phyloP scores from a whole-genome alignment of 92 coral and sea anemone species.

The Bergia sp. region DNA sequence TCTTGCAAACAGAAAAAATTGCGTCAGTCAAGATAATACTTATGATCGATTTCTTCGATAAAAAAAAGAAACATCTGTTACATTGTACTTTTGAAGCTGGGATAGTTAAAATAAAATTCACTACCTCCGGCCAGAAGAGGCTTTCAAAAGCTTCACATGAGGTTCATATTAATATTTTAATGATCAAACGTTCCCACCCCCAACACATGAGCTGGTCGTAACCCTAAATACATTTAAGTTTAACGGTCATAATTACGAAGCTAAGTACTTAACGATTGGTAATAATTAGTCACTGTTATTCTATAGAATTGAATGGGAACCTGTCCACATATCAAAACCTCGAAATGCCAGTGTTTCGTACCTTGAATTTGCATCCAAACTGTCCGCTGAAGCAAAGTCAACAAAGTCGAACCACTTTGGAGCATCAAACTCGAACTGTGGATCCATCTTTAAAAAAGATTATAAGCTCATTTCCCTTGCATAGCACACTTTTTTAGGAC shows the following conservation, averaged over 20 bases:
- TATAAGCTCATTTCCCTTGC: not conserved
- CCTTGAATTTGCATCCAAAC: slow-evolving; percentile 31
- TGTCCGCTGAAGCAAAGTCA: slow-evolving; percentile 33
- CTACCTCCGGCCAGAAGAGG: no score
- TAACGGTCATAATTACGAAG: not conserved
- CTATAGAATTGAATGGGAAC: not conserved
- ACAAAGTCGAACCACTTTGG: slow-evolving; percentile 81
- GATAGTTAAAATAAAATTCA: no score
- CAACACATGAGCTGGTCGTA: no score
- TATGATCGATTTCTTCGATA: no score
- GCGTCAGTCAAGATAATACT: no score
- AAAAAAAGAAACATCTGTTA: no score
- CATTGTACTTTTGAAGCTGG: no score
- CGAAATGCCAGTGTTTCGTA: not conserved
- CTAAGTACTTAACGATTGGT: not conserved
- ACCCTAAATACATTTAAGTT: no score
- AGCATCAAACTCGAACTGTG: slow-evolving; percentile 84
- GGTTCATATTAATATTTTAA: no score
- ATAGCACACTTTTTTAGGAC: not conserved
- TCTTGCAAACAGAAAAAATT: no score
- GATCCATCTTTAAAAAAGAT: slow-evolving; percentile 60
- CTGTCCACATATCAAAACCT: not conserved
- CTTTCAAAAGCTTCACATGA: no score
- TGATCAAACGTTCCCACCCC: no score
- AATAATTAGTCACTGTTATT: not conserved